Base-by-base conservation (phyloP, 2,888 invertebrate genomes). In the Philaethria dido region DNA sequence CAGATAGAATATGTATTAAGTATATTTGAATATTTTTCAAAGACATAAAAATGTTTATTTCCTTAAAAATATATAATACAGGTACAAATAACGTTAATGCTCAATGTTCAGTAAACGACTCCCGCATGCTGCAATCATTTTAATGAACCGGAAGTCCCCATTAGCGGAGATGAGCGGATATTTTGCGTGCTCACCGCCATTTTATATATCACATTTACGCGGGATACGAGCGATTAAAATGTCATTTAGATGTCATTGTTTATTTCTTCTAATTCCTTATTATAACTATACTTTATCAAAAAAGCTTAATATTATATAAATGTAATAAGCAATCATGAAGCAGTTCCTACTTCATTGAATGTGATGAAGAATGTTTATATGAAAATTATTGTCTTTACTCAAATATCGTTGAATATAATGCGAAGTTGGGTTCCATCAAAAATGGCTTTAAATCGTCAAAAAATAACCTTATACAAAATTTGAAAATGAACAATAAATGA, bases 71-170 rank as follows among this genome's bases (percentile, higher is more conserved):
- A 59, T 42, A 9, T 13, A 45, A 60, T 14, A 59, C 47, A 64
- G 55, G 36, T 57, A 68, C 14, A 47, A 44, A 25, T 62, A 48
- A 64, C 44, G 59, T 66, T 65, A 29, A 65, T 55, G 33, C 16
- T 64, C 45, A 63, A 60, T 65, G 45, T 39, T 29, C 62, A 33
- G 54, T 61, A 62, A 47, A 70, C 54, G 33, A 47, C 20, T 36
- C 68, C 72, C 77, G 77, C 78, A 73, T 62, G 59, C 52, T 64
- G 73, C 73, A 70, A 68, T 71, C 77, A 78, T 82, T 79, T 77
- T 81, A 82, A 85, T 83, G 74, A 78, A 77, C 78, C 82, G 88
- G 89, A 88, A 85, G 80, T 69, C 52, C 72, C 78, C 74, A 85
- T 84, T 84, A 82, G 75, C 71, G 77, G 77, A 77, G 76, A 81